Conservation (phyloP, 2,797 vertebrate genomes). For the Chloroceryle inda region DNA sequence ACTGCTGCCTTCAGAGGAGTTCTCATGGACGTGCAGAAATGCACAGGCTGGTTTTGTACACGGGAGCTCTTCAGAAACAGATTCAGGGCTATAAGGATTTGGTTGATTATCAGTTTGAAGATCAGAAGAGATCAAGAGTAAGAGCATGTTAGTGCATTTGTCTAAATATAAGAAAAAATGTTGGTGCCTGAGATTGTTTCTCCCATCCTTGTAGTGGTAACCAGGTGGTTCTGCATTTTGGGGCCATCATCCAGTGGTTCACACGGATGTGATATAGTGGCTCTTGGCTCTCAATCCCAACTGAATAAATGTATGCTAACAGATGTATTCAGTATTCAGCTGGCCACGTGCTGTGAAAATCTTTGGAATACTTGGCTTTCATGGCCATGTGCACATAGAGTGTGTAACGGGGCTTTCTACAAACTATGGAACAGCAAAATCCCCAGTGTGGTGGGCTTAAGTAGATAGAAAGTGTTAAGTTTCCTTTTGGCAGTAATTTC, state of each 20-base stretch:
- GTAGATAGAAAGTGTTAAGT: not conserved
- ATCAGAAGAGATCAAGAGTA: not conserved
- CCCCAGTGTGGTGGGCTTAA: not conserved
- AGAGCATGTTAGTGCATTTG: not conserved
- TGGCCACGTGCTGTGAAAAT: not conserved
- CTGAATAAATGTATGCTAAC: fast-evolving
- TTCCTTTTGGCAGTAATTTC: not conserved
- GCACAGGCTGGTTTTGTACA: not conserved
- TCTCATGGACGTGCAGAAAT: not conserved
- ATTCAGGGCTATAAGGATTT: not conserved
- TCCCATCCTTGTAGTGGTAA: not conserved
- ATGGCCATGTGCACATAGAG: fast-evolving
- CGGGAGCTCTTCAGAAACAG: not conserved
- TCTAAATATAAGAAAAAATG: not conserved
- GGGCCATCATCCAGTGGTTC: fast-evolving
- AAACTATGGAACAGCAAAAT: not conserved
- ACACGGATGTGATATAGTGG: not conserved
- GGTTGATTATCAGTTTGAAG: not conserved
- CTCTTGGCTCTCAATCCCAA: not conserved
- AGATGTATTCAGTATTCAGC: fast-evolving
- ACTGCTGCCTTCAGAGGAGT: not conserved
- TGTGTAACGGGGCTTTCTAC: not conserved
- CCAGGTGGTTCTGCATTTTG: not conserved
- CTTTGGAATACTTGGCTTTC: not conserved
- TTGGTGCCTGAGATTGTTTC: not conserved